phyloP scores from a whole-genome alignment of 1,140 invertebrate species.

The Lepidurus couesii region DNA sequence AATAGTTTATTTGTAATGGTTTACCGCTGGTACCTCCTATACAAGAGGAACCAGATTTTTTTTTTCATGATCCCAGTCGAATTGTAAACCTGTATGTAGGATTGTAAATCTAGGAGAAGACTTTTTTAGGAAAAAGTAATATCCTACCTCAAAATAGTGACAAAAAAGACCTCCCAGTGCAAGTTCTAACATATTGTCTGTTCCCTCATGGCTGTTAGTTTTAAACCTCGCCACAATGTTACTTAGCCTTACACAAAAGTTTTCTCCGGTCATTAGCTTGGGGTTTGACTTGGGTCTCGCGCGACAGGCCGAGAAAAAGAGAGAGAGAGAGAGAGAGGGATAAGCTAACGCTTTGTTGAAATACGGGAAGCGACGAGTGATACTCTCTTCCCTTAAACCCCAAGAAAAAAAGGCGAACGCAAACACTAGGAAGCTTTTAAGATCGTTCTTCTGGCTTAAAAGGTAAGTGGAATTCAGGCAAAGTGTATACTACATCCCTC shows the following conservation, averaged over 20 bases:
- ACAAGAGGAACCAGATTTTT: no score
- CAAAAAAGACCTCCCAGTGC: background rate
- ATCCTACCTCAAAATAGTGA: background rate
- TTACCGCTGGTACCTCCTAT: no score
- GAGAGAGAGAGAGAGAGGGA: background rate
- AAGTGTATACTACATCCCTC: background rate
- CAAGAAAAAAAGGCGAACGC: background rate
- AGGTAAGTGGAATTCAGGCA: background rate
- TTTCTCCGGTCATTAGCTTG: conserved; percentile 4
- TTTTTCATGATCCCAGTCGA: no score
- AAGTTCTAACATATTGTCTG: background rate
- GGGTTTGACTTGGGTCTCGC: background rate
- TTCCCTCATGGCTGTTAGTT: background rate
- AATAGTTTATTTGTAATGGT: no score
- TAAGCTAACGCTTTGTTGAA: conserved; percentile 18
- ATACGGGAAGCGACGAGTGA: background rate
- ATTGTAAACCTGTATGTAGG: background rate
- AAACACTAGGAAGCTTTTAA: background rate
- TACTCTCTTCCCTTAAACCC: background rate
- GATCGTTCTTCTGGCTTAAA: background rate
- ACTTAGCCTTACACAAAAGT: conserved; percentile 2
- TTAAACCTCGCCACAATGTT: background rate
- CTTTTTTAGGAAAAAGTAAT: background rate
- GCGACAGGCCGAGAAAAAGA: background rate
- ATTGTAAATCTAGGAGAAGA: background rate